These are phyloP conservation scores for Nebria salina DNA, from an alignment of 2,888 invertebrate genomes.

Conservation along the genomic window DNA sequence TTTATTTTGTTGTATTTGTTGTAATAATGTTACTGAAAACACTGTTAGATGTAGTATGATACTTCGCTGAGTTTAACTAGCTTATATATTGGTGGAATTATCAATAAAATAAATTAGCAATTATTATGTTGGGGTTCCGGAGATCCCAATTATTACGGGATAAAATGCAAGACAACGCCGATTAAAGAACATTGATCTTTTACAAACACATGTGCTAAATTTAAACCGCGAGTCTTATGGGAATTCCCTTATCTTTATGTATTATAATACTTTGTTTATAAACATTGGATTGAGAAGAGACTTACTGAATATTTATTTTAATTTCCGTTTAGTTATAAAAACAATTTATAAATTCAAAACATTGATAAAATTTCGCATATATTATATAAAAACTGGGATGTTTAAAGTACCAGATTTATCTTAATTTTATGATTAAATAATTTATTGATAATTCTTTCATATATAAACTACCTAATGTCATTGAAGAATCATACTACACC, in stretches of 20 bases:
- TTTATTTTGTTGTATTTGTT: conserved; percentile 2
- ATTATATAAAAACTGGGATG: background rate
- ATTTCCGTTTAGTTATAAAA: background rate
- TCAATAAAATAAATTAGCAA: background rate
- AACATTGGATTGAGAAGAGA: background rate
- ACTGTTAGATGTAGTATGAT: conserved; percentile 13
- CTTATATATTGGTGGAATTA: conserved; percentile 7
- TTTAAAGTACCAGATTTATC: background rate
- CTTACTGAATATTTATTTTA: background rate
- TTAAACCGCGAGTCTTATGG: background rate
- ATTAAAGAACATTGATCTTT: background rate
- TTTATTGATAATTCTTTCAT: background rate
- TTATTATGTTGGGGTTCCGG: background rate
- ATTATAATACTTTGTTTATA: background rate
- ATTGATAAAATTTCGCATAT: background rate
- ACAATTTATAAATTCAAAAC: background rate
- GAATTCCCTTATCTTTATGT: background rate
- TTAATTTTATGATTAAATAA: background rate
- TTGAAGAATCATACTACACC: conserved; percentile 2
- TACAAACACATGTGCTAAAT: background rate
- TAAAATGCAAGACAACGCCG: background rate
- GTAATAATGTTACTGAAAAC: background rate
- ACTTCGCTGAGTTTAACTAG: background rate
- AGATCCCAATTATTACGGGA: background rate
- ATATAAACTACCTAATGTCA: background rate